Evolutionary conservation across 2,888 invertebrate genomes (phyloP).

Genomic region (Volucella bombylans): DNA sequence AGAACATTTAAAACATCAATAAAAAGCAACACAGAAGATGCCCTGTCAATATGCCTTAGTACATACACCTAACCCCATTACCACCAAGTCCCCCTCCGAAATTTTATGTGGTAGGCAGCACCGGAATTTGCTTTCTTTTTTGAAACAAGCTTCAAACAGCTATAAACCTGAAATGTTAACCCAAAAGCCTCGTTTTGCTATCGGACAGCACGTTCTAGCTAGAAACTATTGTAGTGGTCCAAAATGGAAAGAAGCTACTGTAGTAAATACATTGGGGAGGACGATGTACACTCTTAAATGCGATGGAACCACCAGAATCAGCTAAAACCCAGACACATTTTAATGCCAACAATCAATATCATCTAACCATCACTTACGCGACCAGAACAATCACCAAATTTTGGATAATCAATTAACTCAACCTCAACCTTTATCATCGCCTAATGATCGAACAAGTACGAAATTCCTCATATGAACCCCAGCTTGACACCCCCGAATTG

Average conservation of each 20-base stretch:
- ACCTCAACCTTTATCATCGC: slow-evolving; percentile 1
- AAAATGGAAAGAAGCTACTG: slow-evolving; percentile 21
- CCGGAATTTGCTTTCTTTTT: slow-evolving; percentile 12
- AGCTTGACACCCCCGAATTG: background rate
- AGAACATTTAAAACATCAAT: slow-evolving; percentile 64
- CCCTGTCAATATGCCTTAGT: slow-evolving; percentile 35
- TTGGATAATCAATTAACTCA: background rate
- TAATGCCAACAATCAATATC: too few relatives aligned
- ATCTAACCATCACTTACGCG: too few relatives aligned
- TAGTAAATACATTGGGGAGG: slow-evolving; percentile 5
- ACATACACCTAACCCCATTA: slow-evolving; percentile 47
- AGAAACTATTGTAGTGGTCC: slow-evolving; percentile 2
- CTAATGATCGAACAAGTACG: background rate
- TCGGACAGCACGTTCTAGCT: slow-evolving; percentile 1
- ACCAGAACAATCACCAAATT: background rate
- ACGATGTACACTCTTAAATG: slow-evolving; percentile 10
- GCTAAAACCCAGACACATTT: background rate
- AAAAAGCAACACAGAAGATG: slow-evolving; percentile 23
- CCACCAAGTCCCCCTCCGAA: slow-evolving; percentile 53
- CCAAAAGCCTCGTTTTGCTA: background rate
- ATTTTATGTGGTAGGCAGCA: slow-evolving; percentile 57
- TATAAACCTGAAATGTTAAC: background rate
- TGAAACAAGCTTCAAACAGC: slow-evolving; percentile 20
- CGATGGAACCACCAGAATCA: slow-evolving; percentile 27
- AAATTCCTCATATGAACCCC: background rate